Percentiles rank a stretch among this genome's conserved stretches.
Evolutionary conservation across 2,888 invertebrate genomes (phyloP).

Genomic region (Neoascia interrupta): DNA sequence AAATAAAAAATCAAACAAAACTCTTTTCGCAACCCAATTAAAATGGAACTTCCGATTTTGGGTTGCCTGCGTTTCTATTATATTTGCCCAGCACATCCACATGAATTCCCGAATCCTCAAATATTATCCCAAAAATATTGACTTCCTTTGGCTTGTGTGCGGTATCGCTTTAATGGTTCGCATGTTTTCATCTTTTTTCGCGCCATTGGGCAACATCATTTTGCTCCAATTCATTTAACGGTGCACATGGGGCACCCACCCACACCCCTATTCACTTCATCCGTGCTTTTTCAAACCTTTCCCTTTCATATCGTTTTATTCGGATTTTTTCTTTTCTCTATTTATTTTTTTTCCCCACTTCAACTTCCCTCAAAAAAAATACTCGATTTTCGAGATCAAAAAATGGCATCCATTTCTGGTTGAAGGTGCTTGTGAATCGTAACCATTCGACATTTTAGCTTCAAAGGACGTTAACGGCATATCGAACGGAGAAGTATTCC

Average conservation of each 20-base stretch:
- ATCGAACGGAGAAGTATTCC: slow-evolving; percentile 1
- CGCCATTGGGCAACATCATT: slow-evolving; percentile 68
- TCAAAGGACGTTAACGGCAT: slow-evolving; percentile 32
- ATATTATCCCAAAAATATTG: slow-evolving; percentile 38
- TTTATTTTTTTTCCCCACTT: background rate
- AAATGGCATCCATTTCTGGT: slow-evolving; percentile 17
- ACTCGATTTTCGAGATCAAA: slow-evolving; percentile 10
- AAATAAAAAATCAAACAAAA: too few species aligned
- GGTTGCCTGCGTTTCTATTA: too few species aligned
- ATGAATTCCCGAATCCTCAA: background rate
- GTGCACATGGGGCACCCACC: slow-evolving; percentile 1
- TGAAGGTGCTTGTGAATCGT: slow-evolving; percentile 8
- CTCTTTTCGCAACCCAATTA: too few species aligned
- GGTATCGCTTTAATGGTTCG: slow-evolving; percentile 63
- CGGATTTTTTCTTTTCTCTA: background rate
- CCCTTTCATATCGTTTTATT: background rate
- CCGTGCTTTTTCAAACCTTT: background rate
- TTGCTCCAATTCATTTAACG: slow-evolving; percentile 66
- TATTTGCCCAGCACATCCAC: background rate
- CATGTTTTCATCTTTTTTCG: slow-evolving; percentile 68
- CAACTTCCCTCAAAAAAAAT: background rate
- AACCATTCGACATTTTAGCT: slow-evolving; percentile 26
- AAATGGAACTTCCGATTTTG: too few species aligned
- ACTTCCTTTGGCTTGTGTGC: slow-evolving; percentile 24
- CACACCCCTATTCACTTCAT: background rate